These are phyloP conservation scores for Rhodeus uyekii DNA, from an alignment of 2,797 vertebrate genomes.

Conservation along the genomic window DNA sequence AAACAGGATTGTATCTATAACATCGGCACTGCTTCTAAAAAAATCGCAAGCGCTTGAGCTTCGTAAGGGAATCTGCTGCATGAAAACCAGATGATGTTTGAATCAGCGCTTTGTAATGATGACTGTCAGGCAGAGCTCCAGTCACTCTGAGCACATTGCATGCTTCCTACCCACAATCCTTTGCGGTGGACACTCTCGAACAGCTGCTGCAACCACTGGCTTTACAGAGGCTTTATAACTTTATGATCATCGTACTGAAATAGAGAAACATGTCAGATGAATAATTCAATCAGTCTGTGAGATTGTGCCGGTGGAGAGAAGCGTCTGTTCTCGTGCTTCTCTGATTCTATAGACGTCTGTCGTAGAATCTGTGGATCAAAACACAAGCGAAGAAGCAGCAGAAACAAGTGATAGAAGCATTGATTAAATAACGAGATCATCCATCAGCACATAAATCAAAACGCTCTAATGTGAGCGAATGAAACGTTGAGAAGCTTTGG, in stretches of 20 bases:
- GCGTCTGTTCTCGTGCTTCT: constrained; percentile 16
- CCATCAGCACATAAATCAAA: too few relatives aligned
- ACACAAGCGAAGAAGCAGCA: too few relatives aligned
- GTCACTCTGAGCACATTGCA: neutral
- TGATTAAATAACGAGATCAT: too few relatives aligned
- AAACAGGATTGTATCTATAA: neutral
- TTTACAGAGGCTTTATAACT: constrained; percentile 62
- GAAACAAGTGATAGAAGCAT: too few relatives aligned
- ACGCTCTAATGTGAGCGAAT: accelerated
- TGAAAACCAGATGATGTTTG: neutral
- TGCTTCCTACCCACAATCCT: constrained; percentile 57
- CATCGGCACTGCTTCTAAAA: neutral
- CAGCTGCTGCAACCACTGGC: constrained; percentile 64
- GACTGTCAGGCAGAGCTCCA: neutral
- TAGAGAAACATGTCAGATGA: constrained; percentile 64
- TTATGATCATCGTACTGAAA: constrained; percentile 61
- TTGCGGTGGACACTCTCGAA: constrained; percentile 57
- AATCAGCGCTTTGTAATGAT: neutral
- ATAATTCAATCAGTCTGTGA: constrained; percentile 66
- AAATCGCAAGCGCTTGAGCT: neutral
- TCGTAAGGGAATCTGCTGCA: neutral
- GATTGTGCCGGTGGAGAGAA: neutral
- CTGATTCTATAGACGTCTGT: neutral
- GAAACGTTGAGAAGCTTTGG: neutral
- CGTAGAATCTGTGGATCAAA: too few relatives aligned